These are phyloP conservation scores for Drosophila parthenogenetica DNA, from an alignment of 2,888 invertebrate species.

Conservation along the genomic window DNA sequence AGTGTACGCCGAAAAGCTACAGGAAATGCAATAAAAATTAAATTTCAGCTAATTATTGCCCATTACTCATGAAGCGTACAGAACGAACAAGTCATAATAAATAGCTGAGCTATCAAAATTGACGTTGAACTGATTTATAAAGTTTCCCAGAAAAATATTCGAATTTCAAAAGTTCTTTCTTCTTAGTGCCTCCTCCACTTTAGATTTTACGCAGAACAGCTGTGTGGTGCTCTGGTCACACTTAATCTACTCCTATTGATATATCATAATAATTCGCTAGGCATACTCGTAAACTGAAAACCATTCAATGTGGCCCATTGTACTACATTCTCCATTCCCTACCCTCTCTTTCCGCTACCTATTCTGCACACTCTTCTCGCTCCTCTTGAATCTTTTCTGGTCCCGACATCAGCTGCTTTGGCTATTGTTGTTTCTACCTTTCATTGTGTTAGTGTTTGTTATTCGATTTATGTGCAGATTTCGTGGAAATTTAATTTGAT, in stretches of 20 bases:
- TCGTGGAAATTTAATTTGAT: slow-evolving; percentile 66
- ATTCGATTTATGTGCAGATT: slow-evolving; percentile 61
- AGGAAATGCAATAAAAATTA: slow-evolving; percentile 51
- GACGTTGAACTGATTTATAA: slow-evolving; percentile 19
- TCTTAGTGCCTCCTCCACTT: background rate
- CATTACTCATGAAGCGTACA: slow-evolving; percentile 34
- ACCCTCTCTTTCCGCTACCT: background rate
- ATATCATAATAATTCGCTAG: slow-evolving; percentile 5
- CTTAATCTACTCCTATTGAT: slow-evolving; percentile 8
- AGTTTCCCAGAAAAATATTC: slow-evolving; percentile 2
- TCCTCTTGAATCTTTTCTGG: slow-evolving; percentile 12
- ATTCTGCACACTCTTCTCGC: background rate
- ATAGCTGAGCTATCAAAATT: slow-evolving; percentile 35
- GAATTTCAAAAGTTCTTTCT: slow-evolving; percentile 6
- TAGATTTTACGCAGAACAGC: background rate
- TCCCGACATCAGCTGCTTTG: slow-evolving; percentile 30
- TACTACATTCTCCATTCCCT: background rate
- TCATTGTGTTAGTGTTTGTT: slow-evolving; percentile 58
- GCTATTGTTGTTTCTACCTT: slow-evolving; percentile 36
- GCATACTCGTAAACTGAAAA: slow-evolving; percentile 3
- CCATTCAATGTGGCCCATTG: background rate
- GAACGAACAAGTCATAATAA: slow-evolving; percentile 14
- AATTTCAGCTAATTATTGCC: slow-evolving; percentile 41
- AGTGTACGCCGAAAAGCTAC: slow-evolving; percentile 24
- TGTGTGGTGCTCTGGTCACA: slow-evolving; percentile 10